A percentile compares a stretch with the other conserved stretches of the same genome.
Evolutionary conservation across 1,140 invertebrate species (phyloP).

Genomic region (Bicyclus anynana): DNA sequence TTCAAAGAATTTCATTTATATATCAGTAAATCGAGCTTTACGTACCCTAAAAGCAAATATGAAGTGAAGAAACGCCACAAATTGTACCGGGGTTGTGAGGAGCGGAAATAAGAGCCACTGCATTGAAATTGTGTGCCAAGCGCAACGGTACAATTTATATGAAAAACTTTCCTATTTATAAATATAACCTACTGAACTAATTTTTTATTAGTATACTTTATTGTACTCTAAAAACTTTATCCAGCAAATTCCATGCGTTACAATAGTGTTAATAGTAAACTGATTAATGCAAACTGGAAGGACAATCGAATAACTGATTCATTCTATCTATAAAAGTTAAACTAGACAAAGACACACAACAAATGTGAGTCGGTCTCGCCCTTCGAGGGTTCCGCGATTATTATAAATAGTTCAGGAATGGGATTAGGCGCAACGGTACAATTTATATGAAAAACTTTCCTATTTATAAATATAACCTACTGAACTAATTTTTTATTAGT

Average conservation of each 20-base stretch:
- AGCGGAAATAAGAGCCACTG: background rate
- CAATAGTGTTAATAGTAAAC: too few species aligned
- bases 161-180: background rate
- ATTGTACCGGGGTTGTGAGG: background rate
- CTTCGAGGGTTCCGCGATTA: too few species aligned
- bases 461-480: background rate
- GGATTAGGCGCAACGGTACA: background rate
- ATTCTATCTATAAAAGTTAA: too few species aligned
- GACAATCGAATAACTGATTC: too few species aligned
- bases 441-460: background rate
- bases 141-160: background rate
- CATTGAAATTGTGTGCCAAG: background rate
- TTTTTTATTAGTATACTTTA: background rate
- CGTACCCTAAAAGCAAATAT: background rate
- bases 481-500: background rate
- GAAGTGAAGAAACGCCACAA: background rate
- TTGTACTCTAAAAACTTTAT: too few species aligned
- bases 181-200: background rate
- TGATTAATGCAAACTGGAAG: too few species aligned
- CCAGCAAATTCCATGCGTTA: too few species aligned
- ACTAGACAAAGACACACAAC: too few species aligned
- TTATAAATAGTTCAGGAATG: too few species aligned
- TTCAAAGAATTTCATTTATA: background rate
- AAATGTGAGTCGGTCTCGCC: too few species aligned
- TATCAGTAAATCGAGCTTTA: background rate